These are phyloP conservation scores for Aptenodytes patagonicus DNA, from an alignment of 2,113 vertebrate genomes.

Conservation along the genomic window DNA sequence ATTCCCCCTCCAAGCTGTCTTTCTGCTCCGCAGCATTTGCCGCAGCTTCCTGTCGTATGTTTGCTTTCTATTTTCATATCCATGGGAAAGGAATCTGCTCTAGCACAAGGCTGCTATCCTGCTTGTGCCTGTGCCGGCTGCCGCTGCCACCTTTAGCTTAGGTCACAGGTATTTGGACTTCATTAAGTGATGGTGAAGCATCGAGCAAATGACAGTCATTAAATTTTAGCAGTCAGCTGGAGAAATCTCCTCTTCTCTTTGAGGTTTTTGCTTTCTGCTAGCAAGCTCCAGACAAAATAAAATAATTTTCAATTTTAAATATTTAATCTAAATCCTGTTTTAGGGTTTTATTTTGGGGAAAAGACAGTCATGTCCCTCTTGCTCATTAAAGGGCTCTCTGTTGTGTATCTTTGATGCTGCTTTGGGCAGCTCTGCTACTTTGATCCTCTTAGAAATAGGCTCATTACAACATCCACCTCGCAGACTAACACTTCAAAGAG, in stretches of 20 bases:
- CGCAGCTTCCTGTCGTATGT: constrained; percentile 69
- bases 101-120: not conserved
- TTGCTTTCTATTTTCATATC: constrained; percentile 78
- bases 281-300: constrained; percentile 15
- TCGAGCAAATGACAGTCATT: constrained; percentile 1
- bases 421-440: constrained; percentile 65
- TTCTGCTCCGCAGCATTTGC: not conserved
- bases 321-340: constrained; percentile 53
- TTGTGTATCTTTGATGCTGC: constrained; percentile 58
- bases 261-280: not conserved
- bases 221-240: constrained; percentile 5
- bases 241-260: constrained; percentile 1
- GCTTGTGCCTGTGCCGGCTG: not conserved
- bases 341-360: constrained; percentile 31
- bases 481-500: constrained; percentile 69
- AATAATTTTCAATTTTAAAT: constrained; percentile 50
- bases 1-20: constrained; percentile 27
- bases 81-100: constrained; percentile 75
- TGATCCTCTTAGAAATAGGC: constrained; percentile 58
- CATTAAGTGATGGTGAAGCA: constrained; percentile 15
- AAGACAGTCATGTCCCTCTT: not conserved
- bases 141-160: not conserved
- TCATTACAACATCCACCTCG: constrained; percentile 58
- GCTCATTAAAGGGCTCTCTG: constrained; percentile 54
- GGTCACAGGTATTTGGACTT: constrained; percentile 11